Evolutionary conservation across 2,888 invertebrate genomes (phyloP).

Genomic region (Coenonympha glycerion): DNA sequence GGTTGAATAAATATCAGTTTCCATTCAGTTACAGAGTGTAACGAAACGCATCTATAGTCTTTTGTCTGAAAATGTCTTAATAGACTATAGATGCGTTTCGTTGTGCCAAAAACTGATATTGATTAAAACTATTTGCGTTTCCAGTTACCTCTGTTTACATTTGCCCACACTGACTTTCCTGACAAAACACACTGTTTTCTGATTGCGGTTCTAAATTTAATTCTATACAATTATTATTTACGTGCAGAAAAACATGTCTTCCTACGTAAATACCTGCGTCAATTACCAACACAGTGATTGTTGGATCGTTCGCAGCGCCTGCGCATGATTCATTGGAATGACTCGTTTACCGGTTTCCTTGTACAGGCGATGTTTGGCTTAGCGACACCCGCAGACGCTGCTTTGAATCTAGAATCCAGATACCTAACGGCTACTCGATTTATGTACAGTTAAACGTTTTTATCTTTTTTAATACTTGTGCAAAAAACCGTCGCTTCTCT

Average conservation of each 20-base stretch:
- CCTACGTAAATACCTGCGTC: slow-evolving; percentile 20
- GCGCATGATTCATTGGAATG: slow-evolving; percentile 21
- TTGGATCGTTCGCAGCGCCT: slow-evolving; percentile 4
- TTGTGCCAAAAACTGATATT: too few species aligned
- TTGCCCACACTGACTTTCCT: too few species aligned
- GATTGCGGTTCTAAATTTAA: too few species aligned
- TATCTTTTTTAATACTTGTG: neutral
- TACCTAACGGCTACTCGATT: neutral
- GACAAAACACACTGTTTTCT: too few species aligned
- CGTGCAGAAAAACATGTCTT: neutral
- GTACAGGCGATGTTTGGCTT: slow-evolving; percentile 17
- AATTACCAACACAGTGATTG: slow-evolving; percentile 13
- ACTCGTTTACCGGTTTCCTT: slow-evolving; percentile 25
- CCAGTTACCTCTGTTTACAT: too few species aligned
- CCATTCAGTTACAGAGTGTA: too few species aligned
- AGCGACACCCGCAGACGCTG: neutral
- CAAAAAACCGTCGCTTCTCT: neutral
- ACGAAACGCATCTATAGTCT: too few species aligned
- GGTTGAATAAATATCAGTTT: too few species aligned
- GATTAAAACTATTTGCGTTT: too few species aligned
- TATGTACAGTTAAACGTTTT: neutral
- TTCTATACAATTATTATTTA: neutral
- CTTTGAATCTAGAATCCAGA: neutral
- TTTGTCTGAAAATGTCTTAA: too few species aligned
- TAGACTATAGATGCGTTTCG: too few species aligned